Evolutionary conservation across 2,113 vertebrate species (phyloP).

Genomic region (Dolichotis patagonum): DNA sequence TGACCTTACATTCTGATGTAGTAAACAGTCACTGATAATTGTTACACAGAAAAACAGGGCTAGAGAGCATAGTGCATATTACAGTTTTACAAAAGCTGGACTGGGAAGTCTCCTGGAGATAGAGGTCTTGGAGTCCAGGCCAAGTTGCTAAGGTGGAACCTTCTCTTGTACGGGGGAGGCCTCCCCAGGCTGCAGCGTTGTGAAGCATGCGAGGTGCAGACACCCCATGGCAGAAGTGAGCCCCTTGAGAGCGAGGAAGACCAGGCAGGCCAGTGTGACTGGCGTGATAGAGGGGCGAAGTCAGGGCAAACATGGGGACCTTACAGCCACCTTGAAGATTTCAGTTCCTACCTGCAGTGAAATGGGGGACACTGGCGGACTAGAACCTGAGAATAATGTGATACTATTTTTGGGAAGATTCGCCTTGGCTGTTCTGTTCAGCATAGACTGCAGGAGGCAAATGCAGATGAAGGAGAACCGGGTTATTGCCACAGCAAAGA

Average conservation of each 20-base stretch:
- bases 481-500: neutral
- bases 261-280: neutral
- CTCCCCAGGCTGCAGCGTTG: neutral
- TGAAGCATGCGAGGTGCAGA: neutral
- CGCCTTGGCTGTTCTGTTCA: neutral
- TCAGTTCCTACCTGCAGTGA: neutral
- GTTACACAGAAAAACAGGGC: neutral
- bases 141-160: neutral
- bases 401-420: neutral
- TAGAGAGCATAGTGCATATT: rapidly evolving
- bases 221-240: neutral
- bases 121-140: neutral
- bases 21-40: neutral
- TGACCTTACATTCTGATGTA: neutral
- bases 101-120: neutral
- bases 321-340: neutral
- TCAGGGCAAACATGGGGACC: neutral
- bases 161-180: neutral
- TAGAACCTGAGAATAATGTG: neutral
- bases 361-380: neutral
- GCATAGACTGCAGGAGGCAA: neutral
- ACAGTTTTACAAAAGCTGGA: neutral
- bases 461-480: neutral
- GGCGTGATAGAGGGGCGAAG: neutral
- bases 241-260: neutral